Conservation (phyloP, 2,113 vertebrate genomes). For the Cyrtonyx montezumae region DNA sequence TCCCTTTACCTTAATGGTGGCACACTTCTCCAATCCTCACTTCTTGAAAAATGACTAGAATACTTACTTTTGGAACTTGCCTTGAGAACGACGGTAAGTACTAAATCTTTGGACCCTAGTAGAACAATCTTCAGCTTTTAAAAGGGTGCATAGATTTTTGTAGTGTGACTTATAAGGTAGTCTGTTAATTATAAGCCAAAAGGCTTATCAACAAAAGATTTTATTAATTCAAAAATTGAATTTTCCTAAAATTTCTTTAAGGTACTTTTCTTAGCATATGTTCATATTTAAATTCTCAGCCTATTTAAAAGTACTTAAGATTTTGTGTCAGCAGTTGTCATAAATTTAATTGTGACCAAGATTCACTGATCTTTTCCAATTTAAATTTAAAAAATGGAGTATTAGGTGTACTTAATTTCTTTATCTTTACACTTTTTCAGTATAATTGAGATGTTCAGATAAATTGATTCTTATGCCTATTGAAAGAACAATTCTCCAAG, state of each 20-base stretch:
- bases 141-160: background rate
- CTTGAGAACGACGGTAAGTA: background rate
- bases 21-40: background rate
- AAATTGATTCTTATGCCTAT: background rate
- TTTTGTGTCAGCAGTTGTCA: background rate
- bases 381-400: background rate
- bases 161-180: background rate
- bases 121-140: background rate
- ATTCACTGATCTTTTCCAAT: background rate
- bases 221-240: background rate
- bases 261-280: background rate
- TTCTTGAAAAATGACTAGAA: background rate
- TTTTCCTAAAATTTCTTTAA: background rate
- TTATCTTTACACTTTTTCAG: background rate
- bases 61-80: background rate
- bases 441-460: background rate
- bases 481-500: background rate
- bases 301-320: background rate
- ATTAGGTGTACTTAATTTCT: background rate
- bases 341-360: background rate
- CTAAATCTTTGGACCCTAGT: background rate
- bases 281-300: background rate
- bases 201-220: background rate
- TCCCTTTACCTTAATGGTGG: background rate
- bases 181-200: background rate